These are phyloP conservation scores for Syncerus caffer DNA, from an alignment of 2,797 vertebrate genomes.

Conservation along the genomic window DNA sequence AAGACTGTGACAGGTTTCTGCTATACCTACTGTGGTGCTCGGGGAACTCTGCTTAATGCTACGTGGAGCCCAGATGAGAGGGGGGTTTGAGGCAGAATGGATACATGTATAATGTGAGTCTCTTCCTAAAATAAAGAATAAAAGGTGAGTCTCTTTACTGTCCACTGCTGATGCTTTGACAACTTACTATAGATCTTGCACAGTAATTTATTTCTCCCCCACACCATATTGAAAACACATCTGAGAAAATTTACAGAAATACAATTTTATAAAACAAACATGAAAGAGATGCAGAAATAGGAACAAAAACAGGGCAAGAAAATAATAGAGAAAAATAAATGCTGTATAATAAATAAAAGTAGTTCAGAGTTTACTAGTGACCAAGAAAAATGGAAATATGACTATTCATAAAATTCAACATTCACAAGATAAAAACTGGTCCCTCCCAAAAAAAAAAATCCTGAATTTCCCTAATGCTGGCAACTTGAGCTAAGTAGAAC, in stretches of 20 bases:
- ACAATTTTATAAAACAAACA: not conserved
- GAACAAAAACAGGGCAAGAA: not conserved
- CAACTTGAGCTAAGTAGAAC: not conserved
- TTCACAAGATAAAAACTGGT: not conserved
- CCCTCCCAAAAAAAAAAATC: not conserved
- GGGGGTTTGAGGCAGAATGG: not conserved
- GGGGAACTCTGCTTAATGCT: not conserved
- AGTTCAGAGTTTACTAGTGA: not conserved
- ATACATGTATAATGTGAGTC: not conserved
- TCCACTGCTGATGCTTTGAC: not conserved
- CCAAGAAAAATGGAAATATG: not conserved
- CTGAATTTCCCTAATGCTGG: not conserved
- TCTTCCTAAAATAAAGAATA: not conserved
- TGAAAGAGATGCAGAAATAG: not conserved
- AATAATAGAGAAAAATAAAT: not conserved
- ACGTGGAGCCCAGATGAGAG: not conserved
- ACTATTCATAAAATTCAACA: not conserved
- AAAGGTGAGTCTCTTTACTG: not conserved
- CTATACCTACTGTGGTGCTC: not conserved
- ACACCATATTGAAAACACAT: not conserved
- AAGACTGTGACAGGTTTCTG: not conserved
- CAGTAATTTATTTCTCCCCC: not conserved
- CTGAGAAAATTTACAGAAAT: not conserved
- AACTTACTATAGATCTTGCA: not conserved
- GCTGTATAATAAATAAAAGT: not conserved